A percentile compares a stretch with the other conserved stretches of the same genome.
These are phyloP conservation scores for Trichopoda pennipes DNA, from an alignment of 2,888 invertebrate species.

Conservation along the genomic window DNA sequence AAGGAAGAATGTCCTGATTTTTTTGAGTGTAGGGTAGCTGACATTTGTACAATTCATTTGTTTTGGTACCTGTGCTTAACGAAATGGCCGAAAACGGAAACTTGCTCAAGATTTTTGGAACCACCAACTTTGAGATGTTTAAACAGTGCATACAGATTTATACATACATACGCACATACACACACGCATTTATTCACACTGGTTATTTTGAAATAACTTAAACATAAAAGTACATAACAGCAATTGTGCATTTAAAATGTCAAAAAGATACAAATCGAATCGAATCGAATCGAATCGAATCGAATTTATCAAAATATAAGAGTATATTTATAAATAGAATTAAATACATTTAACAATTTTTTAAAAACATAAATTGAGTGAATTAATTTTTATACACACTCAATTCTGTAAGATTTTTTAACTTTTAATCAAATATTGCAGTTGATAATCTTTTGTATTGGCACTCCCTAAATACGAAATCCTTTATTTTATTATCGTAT, in stretches of 20 bases:
- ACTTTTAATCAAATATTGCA: slow-evolving; percentile 18
- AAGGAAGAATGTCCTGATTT: not conserved
- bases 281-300: no score
- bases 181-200: no score
- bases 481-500: slow-evolving; percentile 34
- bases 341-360: no score
- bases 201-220: slow-evolving; percentile 54
- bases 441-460: slow-evolving; percentile 40
- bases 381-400: slow-evolving; percentile 39
- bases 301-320: no score
- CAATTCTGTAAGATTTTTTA: not conserved
- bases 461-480: slow-evolving; percentile 63
- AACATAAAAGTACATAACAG: slow-evolving; percentile 49
- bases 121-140: slow-evolving; percentile 42
- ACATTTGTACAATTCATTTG: slow-evolving; percentile 19
- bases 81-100: slow-evolving; percentile 63
- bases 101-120: slow-evolving; percentile 57
- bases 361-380: slow-evolving; percentile 22
- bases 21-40: slow-evolving; percentile 24
- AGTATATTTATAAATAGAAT: no score
- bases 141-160: not conserved
- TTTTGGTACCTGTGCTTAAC: slow-evolving; percentile 37
- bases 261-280: slow-evolving; percentile 59
- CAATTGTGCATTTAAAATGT: slow-evolving; percentile 57
- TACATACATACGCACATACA: no score